Evolutionary conservation across 2,797 vertebrate genomes (phyloP), one percentile per base, ranked within the genome.

Genomic region (Hapalemur alaotrensis): DNA sequence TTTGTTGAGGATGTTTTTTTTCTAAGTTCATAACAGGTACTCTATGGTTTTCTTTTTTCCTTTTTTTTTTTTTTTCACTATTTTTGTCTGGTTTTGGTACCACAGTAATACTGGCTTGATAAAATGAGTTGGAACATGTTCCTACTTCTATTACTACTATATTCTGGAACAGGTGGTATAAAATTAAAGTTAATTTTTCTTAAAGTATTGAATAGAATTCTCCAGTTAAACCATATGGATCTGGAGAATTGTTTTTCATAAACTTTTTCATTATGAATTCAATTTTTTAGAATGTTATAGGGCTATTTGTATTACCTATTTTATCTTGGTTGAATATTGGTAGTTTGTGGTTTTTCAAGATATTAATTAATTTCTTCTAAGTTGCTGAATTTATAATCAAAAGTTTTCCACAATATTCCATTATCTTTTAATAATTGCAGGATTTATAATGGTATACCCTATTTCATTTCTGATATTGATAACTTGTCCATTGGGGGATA

Each of bases 101-200:
- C 57, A 61, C 25, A 8, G 32, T 92, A 76, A 82, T 70, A 84
- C 1, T 48, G 35, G 48, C 32, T 32, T 75, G 17, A 89, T 93
- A 80, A 88, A 81, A 93, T 75, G 28, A 84, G 17, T 69, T 81
- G 23, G 18, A 83, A 84, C 73, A 4, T 84, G 14, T 75, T 72
- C 52, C 25, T 43, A 50, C 50, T 79, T 91, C 50, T 75, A 46
- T 38, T 35, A 59, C 43, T 73, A 91, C 50, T 75, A 41, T 41
- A 69, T 91, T 84, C 43, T 57, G 28, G 10, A 78, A 72, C 57
- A 69, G 20, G 0, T 84, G 22, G 1, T 80, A 17, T 81, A 89
- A 97, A 89, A 89, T 70, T 84, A 4, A 1, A 87, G 32, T 83
- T 75, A 79, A 80, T 93, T 95, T 32, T 93, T 93, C 17, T 81